Evolutionary conservation across 2,888 invertebrate genomes (phyloP), one percentile per base, ranked within the genome.

Genomic region (Drosophila histrio): DNA sequence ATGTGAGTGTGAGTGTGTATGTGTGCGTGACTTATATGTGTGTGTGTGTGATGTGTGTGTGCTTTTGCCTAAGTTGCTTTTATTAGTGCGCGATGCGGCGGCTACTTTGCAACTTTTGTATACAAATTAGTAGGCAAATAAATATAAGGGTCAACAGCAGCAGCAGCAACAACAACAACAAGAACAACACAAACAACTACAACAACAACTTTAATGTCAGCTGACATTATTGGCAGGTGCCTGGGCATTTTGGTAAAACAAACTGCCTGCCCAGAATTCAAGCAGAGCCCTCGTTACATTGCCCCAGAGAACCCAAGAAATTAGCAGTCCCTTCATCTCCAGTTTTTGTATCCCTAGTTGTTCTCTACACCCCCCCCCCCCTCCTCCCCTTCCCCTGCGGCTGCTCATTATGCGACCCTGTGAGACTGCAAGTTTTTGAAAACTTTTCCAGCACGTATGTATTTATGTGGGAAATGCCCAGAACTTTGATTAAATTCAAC

Each of bases 101-200:
- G 49, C 47, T 36, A 66, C 50, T 63, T 64, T 39, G 62, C 57
- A 64, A 75, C 66, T 64, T 71, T 67, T 61, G 64, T 49, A 61
- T 53, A 72, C 76, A 75, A 76, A 75, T 75, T 76, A 68, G 68
- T 72, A 50, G 64, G 76, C 76, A 76, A 75, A 75, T 75, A 75
- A 49, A 72, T 66, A 49, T 46, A 53, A 66, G 74, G 74, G 74
- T 74, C 74, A 73, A 73, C 69, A 73, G 11, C 57, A 32, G 9
- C 17, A 3, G 17, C 28, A 64, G 15, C 56, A 71, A 47, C 38
- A 43, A 26, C 34, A 50, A 21, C 41, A 57, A 9, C 4, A 41
- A 34, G 38, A 39, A 26, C 28, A 28, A 32, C 36, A 36, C 9
- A 32, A 41, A 32, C 22, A 46, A 34, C 11, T 9, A 26, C 44